Evolutionary conservation across 64 coral and sea anemone species (phyloP).

Genomic region (Stylophora pistillata): DNA sequence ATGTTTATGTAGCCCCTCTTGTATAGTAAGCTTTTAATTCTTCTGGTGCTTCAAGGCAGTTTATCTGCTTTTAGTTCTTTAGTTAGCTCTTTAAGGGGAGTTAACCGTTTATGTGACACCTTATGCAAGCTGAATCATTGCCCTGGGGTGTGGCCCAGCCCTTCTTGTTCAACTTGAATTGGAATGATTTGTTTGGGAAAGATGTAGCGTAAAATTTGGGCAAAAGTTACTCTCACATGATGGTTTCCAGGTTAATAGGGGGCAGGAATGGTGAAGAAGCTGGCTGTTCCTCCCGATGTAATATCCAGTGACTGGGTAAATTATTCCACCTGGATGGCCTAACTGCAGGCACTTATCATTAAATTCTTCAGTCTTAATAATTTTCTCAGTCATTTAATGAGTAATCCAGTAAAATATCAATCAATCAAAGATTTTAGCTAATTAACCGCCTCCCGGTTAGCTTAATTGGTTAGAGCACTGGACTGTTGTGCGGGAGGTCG

Average conservation of each 20-base stretch:
- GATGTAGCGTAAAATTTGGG: slow-evolving; percentile 3
- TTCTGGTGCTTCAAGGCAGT: too few relatives aligned
- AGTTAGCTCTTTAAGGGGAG: too few relatives aligned
- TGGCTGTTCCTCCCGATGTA: not conserved
- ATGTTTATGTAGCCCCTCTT: too few relatives aligned
- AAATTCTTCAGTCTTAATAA: slow-evolving; percentile 29
- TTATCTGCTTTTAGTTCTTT: too few relatives aligned
- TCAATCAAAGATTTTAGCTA: not conserved
- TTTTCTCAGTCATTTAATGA: slow-evolving; percentile 12
- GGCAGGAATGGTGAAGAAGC: slow-evolving; percentile 12
- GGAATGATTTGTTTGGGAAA: slow-evolving; percentile 15
- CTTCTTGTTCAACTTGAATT: slow-evolving; percentile 23
- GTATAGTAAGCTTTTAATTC: too few relatives aligned
- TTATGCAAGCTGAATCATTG: slow-evolving; percentile 9
- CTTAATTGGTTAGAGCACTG: too few relatives aligned
- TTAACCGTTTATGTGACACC: too few relatives aligned
- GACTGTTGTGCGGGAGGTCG: too few relatives aligned
- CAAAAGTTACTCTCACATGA: slow-evolving; percentile 20
- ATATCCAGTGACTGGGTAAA: slow-evolving; percentile 3
- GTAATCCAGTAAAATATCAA: not conserved
- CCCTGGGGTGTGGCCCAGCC: too few relatives aligned
- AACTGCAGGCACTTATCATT: slow-evolving; percentile 23
- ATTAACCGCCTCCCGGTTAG: not conserved
- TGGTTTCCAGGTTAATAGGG: slow-evolving; percentile 18
- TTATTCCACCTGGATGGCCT: not conserved